phyloP scores from a whole-genome alignment of 2,888 invertebrate genomes.

The Rhopalosiphum nymphaeae region DNA sequence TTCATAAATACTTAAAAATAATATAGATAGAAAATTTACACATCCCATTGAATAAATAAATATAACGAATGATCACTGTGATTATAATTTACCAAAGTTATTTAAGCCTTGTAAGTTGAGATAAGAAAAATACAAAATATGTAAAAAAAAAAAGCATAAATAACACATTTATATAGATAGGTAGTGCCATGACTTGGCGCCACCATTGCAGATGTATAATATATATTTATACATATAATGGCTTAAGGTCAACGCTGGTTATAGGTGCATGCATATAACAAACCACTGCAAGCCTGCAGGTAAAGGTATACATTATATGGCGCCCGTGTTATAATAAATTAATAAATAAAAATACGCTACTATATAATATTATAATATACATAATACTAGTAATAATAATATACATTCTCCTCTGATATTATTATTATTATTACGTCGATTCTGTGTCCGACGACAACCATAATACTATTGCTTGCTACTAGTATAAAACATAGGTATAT shows the following conservation, averaged over 20 bases:
- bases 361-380: neutral
- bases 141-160: neutral
- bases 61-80: neutral
- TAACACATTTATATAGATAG: neutral
- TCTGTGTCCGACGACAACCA: neutral
- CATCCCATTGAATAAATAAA: neutral
- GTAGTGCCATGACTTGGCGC: neutral
- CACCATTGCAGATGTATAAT: neutral
- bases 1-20: neutral
- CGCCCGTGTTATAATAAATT: neutral
- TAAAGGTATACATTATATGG: neutral
- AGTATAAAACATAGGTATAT: neutral
- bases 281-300: neutral
- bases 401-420: neutral
- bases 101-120: neutral
- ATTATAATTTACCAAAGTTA: neutral
- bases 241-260: neutral
- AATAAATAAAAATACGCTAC: constrained; percentile 13
- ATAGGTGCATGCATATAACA: neutral
- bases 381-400: neutral
- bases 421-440: neutral
- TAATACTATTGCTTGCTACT: neutral
- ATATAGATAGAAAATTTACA: neutral
- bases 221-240: neutral
- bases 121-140: neutral